Evolutionary conservation across 2,797 vertebrate genomes (phyloP).

Genomic region (Meda fulgida): DNA sequence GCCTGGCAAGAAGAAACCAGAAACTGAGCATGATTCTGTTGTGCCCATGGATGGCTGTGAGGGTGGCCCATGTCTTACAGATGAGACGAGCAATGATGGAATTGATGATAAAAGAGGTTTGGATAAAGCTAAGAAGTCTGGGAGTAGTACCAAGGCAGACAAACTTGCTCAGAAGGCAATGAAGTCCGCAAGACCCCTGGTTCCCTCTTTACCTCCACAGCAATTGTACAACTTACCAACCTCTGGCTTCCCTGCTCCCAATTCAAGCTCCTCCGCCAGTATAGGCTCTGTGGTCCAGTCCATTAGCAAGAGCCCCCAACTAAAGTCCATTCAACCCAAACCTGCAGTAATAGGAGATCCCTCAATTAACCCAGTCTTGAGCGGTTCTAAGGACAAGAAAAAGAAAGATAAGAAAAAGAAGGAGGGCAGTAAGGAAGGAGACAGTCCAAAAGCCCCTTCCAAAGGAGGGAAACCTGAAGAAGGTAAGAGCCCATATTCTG

Average conservation of each 20-base stretch:
- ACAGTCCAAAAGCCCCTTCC: slow-evolving; percentile 85
- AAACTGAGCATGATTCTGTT: slow-evolving; percentile 86
- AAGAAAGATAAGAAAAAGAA: slow-evolving; percentile 97
- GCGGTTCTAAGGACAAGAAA: slow-evolving; percentile 93
- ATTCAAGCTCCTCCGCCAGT: slow-evolving; percentile 83
- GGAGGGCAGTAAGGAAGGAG: slow-evolving; percentile 85
- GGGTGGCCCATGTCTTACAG: slow-evolving; percentile 89
- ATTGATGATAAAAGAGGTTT: slow-evolving; percentile 90
- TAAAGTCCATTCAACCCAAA: slow-evolving; percentile 91
- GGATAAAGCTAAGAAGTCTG: slow-evolving; percentile 88
- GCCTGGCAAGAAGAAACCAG: slow-evolving; percentile 92
- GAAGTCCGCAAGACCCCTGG: slow-evolving; percentile 90
- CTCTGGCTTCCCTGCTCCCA: slow-evolving; percentile 85
- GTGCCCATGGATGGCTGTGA: slow-evolving; percentile 92
- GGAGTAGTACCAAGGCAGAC: slow-evolving; percentile 83
- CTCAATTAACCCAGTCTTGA: slow-evolving; percentile 82
- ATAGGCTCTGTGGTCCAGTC: slow-evolving; percentile 89
- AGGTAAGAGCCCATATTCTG: slow-evolving; percentile 90
- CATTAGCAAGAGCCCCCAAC: slow-evolving; percentile 89
- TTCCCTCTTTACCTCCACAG: slow-evolving; percentile 86
- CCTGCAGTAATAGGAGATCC: slow-evolving; percentile 85
- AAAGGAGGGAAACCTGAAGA: slow-evolving; percentile 85
- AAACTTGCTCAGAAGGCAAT: slow-evolving; percentile 91
- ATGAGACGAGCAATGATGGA: slow-evolving; percentile 94
- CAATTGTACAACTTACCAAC: slow-evolving; percentile 88